Base-by-base conservation (phyloP, 2,888 invertebrate genomes). In the Hypomecis punctinalis region DNA sequence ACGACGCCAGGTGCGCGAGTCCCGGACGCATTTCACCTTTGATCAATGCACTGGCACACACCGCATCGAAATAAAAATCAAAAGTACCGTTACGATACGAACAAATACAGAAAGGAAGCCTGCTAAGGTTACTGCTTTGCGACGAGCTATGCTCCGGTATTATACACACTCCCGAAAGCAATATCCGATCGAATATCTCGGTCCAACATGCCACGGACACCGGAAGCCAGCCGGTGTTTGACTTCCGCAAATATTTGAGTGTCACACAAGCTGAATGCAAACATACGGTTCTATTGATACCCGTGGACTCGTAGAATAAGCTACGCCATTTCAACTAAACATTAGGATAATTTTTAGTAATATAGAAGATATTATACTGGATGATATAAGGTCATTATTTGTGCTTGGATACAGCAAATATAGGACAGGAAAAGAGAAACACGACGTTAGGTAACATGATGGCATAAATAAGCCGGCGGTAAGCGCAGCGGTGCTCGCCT, bases 181-280 rank as follows among this genome's bases (percentile, higher is more conserved):
- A 76, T 73, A 66, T 42, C 57, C 70, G 76, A 77, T 77, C 75
- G 72, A 76, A 78, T 75, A 75, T 72, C 71, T 66, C 60, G 60
- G 51, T 71, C 64, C 63, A 71, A 76, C 76, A 75, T 75, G 69
- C 74, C 70, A 69, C 69, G 67, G 73, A 72, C 69, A 68, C 75
- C 77, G 83, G 83, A 84, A 83, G 73, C 69, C 62, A 66, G 76
- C 70, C 75, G 64, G 77, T 72, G 73, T 80, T 76, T 67, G 71
- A 78, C 80, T 80, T 84, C 84, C 83, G 80, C 78, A 78, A 83
- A 84, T 79, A 81, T 82, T 79, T 75, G 75, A 74, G 61, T 67
- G 69, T 67, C 75, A 71, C 70, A 72, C 73, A 75, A 74, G 71
- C 72, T 73, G 71, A 77, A 80, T 77, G 70, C 73, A 72, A 74